Percentiles rank a stretch among this genome's conserved stretches.
Evolutionary conservation across 2,797 vertebrate genomes (phyloP).

Genomic region (Enteromius anoplus): DNA sequence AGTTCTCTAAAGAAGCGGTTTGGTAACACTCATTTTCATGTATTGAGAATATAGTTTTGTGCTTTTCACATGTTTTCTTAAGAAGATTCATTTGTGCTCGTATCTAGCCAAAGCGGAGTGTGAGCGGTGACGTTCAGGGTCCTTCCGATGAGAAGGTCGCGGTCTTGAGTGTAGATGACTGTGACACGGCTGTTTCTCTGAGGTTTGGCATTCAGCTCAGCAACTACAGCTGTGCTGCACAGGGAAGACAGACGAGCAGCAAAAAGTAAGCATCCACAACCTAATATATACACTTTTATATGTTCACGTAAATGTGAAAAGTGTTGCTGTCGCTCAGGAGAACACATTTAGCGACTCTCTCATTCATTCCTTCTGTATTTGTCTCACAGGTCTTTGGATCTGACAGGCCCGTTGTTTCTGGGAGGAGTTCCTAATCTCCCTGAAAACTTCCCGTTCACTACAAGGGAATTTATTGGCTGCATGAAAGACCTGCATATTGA

Average conservation of each 20-base stretch:
- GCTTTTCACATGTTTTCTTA: constrained; percentile 32
- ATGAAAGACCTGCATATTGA: constrained; percentile 96
- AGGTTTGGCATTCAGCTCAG: constrained; percentile 90
- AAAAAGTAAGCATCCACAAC: constrained; percentile 87
- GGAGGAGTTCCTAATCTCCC: constrained; percentile 97
- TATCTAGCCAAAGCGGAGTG: constrained; percentile 86
- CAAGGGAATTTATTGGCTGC: constrained; percentile 94
- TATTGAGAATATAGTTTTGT: background rate
- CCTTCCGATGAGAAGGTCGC: constrained; percentile 98
- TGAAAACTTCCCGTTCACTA: constrained; percentile 91
- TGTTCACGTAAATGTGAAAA: background rate
- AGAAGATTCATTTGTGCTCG: constrained; percentile 36
- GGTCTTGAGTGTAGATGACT: constrained; percentile 91
- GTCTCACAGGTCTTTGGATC: constrained; percentile 76
- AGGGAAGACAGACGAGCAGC: constrained; percentile 93
- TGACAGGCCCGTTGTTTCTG: constrained; percentile 84
- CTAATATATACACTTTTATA: constrained; percentile 23
- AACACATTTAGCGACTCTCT: background rate
- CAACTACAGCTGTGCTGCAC: constrained; percentile 95
- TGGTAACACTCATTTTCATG: background rate
- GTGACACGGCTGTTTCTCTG: constrained; percentile 89
- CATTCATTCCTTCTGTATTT: constrained; percentile 12
- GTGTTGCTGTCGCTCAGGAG: background rate
- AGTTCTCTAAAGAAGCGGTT: constrained; percentile 21
- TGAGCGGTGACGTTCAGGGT: constrained; percentile 88